A percentile compares a stretch with the other conserved stretches of the same genome.
These are phyloP conservation scores for Alca torda DNA, from an alignment of 2,797 vertebrate species.

Conservation along the genomic window DNA sequence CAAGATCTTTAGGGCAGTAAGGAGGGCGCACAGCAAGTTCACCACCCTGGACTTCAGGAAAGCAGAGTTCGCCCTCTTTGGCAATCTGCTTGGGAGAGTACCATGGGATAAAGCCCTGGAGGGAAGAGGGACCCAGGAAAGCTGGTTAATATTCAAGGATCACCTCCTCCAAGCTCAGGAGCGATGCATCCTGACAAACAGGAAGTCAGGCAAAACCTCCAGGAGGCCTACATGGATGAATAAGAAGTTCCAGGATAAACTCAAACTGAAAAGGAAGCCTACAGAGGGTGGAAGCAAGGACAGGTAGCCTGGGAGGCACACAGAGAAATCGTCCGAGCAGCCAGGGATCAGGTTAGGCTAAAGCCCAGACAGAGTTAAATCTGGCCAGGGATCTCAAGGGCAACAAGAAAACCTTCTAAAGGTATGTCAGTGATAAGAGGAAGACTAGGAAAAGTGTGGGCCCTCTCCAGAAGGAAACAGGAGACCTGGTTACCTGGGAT, in stretches of 20 bases:
- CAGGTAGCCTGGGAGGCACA: neutral
- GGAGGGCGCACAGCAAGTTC: neutral
- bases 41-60: neutral
- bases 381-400: neutral
- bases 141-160: neutral
- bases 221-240: neutral
- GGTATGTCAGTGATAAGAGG: too few species aligned
- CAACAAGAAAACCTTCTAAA: neutral
- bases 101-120: neutral
- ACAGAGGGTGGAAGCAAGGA: neutral
- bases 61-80: neutral
- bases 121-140: neutral
- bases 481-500: too few species aligned
- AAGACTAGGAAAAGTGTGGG: too few species aligned
- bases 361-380: neutral
- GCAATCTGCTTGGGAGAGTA: neutral
- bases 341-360: neutral
- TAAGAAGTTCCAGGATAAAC: neutral
- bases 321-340: neutral
- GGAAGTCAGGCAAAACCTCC: neutral
- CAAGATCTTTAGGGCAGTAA: neutral
- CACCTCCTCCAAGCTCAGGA: neutral
- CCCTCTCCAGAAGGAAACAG: too few species aligned
- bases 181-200: neutral
- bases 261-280: neutral